Conservation (phyloP, 2,113 vertebrate genomes). For the Epinephelus lanceolatus region DNA sequence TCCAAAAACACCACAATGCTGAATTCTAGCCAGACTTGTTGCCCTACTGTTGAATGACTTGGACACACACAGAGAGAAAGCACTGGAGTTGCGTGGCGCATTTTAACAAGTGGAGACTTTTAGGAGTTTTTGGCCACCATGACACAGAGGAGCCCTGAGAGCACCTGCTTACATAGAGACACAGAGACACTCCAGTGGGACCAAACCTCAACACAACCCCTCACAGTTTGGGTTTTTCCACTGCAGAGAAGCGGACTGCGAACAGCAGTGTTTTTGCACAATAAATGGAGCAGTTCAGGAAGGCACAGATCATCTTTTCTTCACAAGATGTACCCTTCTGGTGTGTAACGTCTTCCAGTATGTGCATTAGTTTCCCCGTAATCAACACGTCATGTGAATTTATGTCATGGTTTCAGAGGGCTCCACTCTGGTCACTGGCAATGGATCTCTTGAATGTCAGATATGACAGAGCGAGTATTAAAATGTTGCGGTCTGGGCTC, state of each 20-base stretch:
- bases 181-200: conserved; percentile 49
- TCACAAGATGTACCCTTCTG: conserved; percentile 4
- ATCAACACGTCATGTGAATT: conserved; percentile 47
- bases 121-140: conserved; percentile 37
- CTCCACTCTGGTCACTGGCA: conserved; percentile 43
- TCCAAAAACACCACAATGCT: conserved; percentile 49
- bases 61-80: conserved; percentile 3
- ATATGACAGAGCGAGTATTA: conserved; percentile 44
- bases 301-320: conserved; percentile 16
- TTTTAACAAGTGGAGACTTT: conserved; percentile 28
- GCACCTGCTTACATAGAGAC: conserved; percentile 67
- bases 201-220: conserved; percentile 49
- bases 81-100: conserved; percentile 15
- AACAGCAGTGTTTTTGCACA: conserved; percentile 28
- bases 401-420: conserved; percentile 45
- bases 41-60: conserved; percentile 30
- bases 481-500: conserved; percentile 48
- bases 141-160: conserved; percentile 23
- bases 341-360: conserved; percentile 28
- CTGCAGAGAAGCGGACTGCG: conserved; percentile 35
- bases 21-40: conserved; percentile 33
- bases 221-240: conserved; percentile 72
- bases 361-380: conserved; percentile 29
- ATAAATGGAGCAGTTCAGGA: conserved; percentile 21
- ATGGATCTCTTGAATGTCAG: conserved; percentile 52